These are phyloP conservation scores for Emydoidea blandingii DNA, from an alignment of 2,797 vertebrate genomes.

Conservation along the genomic window DNA sequence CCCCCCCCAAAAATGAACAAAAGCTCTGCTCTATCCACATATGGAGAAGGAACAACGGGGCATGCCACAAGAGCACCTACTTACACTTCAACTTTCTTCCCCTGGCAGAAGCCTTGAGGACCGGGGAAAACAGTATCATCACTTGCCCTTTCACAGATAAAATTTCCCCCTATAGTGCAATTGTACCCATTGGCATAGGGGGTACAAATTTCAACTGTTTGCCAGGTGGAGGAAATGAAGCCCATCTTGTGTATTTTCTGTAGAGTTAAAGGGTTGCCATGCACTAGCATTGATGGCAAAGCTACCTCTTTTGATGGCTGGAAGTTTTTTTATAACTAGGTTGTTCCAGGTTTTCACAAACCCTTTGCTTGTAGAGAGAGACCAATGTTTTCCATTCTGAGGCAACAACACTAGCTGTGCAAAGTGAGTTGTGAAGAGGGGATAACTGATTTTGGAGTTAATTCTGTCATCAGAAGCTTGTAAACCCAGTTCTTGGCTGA, in stretches of 20 bases:
- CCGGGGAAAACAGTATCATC: neutral
- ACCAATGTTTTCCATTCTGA: neutral
- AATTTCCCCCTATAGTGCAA: neutral
- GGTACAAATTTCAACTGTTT: neutral
- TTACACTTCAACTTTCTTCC: neutral
- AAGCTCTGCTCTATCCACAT: neutral
- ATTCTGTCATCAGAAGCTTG: neutral
- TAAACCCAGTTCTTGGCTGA: neutral
- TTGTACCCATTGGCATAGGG: neutral
- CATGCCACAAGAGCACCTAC: neutral
- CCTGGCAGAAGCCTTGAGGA: neutral
- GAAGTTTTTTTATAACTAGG: accelerated
- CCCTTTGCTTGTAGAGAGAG: neutral
- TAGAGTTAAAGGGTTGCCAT: neutral
- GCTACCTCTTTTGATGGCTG: neutral
- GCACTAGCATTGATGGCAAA: neutral
- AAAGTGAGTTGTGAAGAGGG: neutral
- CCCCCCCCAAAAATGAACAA: neutral
- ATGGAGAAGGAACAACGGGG: neutral
- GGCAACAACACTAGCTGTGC: neutral
- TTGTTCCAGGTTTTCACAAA: neutral
- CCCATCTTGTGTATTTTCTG: neutral
- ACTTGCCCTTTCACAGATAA: neutral
- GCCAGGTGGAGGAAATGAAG: neutral
- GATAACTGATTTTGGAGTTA: neutral